These are phyloP conservation scores for Ennomos erosarius DNA, from an alignment of 2,888 invertebrate species.

Conservation along the genomic window DNA sequence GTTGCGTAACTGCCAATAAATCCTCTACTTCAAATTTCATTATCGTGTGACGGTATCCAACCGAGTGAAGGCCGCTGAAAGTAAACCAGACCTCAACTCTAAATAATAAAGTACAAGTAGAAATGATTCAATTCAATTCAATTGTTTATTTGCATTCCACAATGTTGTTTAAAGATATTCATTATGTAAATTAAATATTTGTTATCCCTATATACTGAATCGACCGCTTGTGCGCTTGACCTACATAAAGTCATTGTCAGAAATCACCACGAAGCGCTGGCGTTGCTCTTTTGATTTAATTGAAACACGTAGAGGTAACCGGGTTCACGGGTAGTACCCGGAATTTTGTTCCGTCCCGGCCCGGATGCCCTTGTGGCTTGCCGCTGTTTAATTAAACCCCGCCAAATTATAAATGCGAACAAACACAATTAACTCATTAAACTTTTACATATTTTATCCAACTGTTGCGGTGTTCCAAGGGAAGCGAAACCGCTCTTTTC, in stretches of 20 bases:
- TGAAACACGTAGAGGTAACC: constrained; percentile 57
- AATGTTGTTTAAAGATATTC: too few relatives aligned
- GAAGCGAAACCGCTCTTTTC: constrained; percentile 16
- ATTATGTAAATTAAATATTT: constrained; percentile 30
- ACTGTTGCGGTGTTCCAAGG: constrained; percentile 33
- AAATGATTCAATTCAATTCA: too few relatives aligned
- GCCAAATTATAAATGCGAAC: constrained; percentile 51
- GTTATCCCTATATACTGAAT: constrained; percentile 42
- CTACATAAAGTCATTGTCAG: constrained; percentile 35
- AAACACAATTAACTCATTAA: constrained; percentile 54
- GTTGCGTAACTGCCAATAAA: constrained; percentile 53
- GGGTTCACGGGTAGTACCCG: constrained; percentile 54
- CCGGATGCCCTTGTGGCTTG: constrained; percentile 43
- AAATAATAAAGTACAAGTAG: constrained; percentile 14
- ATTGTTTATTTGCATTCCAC: too few relatives aligned
- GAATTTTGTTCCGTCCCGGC: constrained; percentile 48
- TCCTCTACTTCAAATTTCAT: constrained; percentile 39
- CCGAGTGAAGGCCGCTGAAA: constrained; percentile 27
- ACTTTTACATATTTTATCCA: constrained; percentile 46
- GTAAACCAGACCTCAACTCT: constrained; percentile 29
- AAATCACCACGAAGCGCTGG: constrained; percentile 50
- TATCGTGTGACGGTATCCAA: constrained; percentile 26
- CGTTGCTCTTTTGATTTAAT: constrained; percentile 56
- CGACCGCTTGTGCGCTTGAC: constrained; percentile 29
- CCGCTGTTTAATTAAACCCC: constrained; percentile 56